These are phyloP conservation scores for Aurelia aurita complex sp. Pacific DNA, from an alignment of 30 jellyfish, hydroid and myxozoan species.

Conservation along the genomic window DNA sequence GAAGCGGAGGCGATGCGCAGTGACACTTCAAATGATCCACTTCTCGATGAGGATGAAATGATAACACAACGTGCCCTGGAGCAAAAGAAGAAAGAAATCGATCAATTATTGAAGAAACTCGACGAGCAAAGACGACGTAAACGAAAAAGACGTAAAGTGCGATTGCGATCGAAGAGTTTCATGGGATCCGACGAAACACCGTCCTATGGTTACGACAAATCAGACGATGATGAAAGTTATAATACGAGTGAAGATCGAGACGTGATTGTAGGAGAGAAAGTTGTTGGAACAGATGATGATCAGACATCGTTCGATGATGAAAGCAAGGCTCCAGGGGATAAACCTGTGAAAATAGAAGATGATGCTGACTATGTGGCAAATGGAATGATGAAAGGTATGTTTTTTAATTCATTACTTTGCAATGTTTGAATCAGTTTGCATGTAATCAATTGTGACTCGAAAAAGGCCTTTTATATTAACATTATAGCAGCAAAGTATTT, in stretches of 20 bases:
- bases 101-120: constrained; percentile 36
- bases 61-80: constrained; percentile 53
- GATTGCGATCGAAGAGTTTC: constrained; percentile 3
- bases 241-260: background rate
- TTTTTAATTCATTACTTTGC: background rate
- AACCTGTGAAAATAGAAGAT: background rate
- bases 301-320: background rate
- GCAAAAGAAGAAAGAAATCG: constrained; percentile 54
- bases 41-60: constrained; percentile 41
- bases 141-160: constrained; percentile 35
- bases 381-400: constrained; percentile 22
- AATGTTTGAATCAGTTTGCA: background rate
- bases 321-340: background rate
- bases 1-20: background rate
- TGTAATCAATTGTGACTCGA: background rate
- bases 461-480: no score
- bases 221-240: background rate
- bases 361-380: constrained; percentile 14
- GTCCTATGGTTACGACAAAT: background rate
- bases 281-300: background rate
- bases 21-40: constrained; percentile 7
- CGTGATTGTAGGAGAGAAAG: background rate
- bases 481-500: no score
- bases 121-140: constrained; percentile 51
- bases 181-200: background rate